Evolutionary conservation across 2,888 invertebrate species (phyloP).

Genomic region (Platynereis dumerilii): DNA sequence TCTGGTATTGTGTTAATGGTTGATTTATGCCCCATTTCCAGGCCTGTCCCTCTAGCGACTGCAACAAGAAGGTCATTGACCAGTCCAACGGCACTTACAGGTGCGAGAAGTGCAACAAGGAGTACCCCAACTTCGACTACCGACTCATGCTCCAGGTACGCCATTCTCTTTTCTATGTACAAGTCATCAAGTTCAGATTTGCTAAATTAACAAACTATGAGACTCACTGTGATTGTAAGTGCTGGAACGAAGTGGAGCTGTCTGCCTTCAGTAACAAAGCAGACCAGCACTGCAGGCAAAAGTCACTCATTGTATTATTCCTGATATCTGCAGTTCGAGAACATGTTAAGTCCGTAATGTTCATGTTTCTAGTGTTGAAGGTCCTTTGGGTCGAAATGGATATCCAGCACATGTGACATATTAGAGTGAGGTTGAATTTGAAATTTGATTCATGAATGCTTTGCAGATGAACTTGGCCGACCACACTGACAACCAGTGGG

Average conservation of each 20-base stretch:
- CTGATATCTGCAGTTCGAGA: too few relatives aligned
- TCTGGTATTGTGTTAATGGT: neutral
- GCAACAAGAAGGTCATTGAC: conserved; percentile 95
- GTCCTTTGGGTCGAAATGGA: too few relatives aligned
- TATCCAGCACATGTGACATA: too few relatives aligned
- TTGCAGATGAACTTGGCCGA: conserved; percentile 84
- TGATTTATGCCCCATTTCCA: conserved; percentile 35
- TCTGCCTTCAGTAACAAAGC: too few relatives aligned
- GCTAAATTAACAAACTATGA: too few relatives aligned
- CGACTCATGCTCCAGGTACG: conserved; percentile 81
- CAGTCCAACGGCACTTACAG: conserved; percentile 85
- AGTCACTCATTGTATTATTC: too few relatives aligned
- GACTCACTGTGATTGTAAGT: neutral
- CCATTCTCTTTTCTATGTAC: too few relatives aligned
- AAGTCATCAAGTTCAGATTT: too few relatives aligned
- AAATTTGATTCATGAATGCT: conserved; percentile 14
- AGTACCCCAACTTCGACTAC: conserved; percentile 85
- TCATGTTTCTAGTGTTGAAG: too few relatives aligned
- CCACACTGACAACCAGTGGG: conserved; percentile 86
- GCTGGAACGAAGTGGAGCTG: neutral
- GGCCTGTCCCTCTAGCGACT: conserved; percentile 86
- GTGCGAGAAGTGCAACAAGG: conserved; percentile 93
- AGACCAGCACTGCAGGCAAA: too few relatives aligned
- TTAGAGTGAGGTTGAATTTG: too few relatives aligned
- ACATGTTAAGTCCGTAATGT: too few relatives aligned